Evolutionary conservation across 2,888 invertebrate species (phyloP), one percentile per base, ranked within the genome.

Genomic region (Cryptocephalus primarius): DNA sequence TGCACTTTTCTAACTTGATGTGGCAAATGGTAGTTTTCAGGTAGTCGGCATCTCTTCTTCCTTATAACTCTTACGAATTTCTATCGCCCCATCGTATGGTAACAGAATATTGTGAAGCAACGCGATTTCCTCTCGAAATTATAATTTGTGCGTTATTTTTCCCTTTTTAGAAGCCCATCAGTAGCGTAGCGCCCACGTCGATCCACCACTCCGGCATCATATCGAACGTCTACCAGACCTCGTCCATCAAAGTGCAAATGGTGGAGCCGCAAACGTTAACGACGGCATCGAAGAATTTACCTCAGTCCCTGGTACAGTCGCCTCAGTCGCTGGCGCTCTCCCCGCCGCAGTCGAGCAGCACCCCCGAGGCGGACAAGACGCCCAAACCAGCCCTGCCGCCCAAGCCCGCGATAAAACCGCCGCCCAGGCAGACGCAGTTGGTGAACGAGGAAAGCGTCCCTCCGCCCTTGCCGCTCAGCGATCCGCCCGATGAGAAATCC

Each of bases 181-280:
- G 88, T 68, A 88, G 88, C 70, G 88, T 88, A 52, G 88, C 88
- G 55, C 88, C 89, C 52, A 85, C 83, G 53, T 80, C 83, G 44
- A 77, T 85, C 62, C 79, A 79, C 68, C 79, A 78, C 58, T 72
- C 76, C 55, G 80, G 78, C 59, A 81, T 83, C 69, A 77, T 83
- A 50, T 85, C 85, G 59, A 83, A 83, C 63, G 82, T 86, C 57
- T 85, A 85, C 72, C 85, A 85, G 72, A 85, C 85, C 52, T 84
- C 85, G 47, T 85, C 85, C 60, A 85, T 84, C 60, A 85, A 85
- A 72, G 83, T 86, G 51, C 84, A 85, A 69, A 85, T 85, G 42
- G 84, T 85, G 52, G 84, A 85, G 72, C 85, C 85, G 42, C 85
- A 85, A 69, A 84, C 82, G 32, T 75, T 85, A 33, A 54, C 56